Base-by-base conservation (phyloP, 2,888 invertebrate genomes). In the Coenonympha arcania region DNA sequence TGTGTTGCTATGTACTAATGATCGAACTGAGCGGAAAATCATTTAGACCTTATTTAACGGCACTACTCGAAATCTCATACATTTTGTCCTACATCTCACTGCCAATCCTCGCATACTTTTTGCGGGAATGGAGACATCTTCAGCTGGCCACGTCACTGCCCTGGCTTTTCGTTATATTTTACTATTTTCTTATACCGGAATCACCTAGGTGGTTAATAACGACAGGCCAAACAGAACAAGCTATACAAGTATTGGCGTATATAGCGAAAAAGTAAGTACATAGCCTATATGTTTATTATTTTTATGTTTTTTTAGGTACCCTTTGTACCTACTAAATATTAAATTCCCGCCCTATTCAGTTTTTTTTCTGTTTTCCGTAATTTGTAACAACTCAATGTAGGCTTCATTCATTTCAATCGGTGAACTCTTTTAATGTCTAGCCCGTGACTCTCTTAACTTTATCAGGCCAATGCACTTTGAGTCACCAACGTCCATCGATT, bases 151-250 rank as follows among this genome's bases (percentile, higher is more conserved):
- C 89, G 4, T 89, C 89, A 30, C 61, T 73, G 1, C 85, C 84
- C 0, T 88, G 88, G 70, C 63, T 79, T 4, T 56, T 90, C 26
- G 81, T 92, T 4, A 70, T 90, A 30, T 72, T 86, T 0, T 92
- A 90, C 57, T 90, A 89, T 63, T 92, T 91, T 89, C 65, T 92
- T 5, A 77, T 93, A 47, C 93, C 93, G 0, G 94, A 94, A 77
- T 93, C 93, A 2, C 93, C 94, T 0, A 87, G 94, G 47, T 94
- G 93, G 93, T 79, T 94, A 6, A 86, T 93, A 34, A 90, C 91
- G 8, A 88, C 89, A 1, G 92, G 92, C 0, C 87, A 85, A 54
- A 85, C 88, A 47, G 88, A 89, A 20, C 81, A 89, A 59, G 91
- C 93, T 0, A 79, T 90, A 2, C 68, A 76, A 24, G 74, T 92